phyloP scores from a whole-genome alignment of 2,888 invertebrate species.

The Limnephilus auricula region DNA sequence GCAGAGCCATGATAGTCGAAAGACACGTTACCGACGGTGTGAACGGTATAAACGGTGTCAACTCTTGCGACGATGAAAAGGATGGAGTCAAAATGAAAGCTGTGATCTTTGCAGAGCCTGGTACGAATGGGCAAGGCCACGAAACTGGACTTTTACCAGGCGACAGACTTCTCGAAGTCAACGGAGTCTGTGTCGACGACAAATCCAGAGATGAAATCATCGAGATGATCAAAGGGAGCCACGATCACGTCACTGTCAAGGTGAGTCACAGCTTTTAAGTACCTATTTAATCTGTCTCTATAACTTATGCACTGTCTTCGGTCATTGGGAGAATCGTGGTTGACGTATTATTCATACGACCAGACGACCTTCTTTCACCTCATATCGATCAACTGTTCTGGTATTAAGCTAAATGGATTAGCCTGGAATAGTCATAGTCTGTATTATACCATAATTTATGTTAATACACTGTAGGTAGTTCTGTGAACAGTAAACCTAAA shows the following conservation, averaged over 20 bases:
- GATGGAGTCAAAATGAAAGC: slow-evolving; percentile 79
- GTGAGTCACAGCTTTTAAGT: slow-evolving; percentile 75
- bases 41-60: slow-evolving; percentile 72
- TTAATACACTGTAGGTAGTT: background rate
- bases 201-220: slow-evolving; percentile 94
- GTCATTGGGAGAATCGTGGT: background rate
- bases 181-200: slow-evolving; percentile 90
- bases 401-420: background rate
- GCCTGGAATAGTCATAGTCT: background rate
- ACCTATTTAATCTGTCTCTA: slow-evolving; percentile 6
- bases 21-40: slow-evolving; percentile 72
- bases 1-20: slow-evolving; percentile 91
- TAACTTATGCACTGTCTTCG: background rate
- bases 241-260: slow-evolving; percentile 90
- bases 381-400: background rate
- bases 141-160: slow-evolving; percentile 95
- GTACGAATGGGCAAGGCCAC: slow-evolving; percentile 81
- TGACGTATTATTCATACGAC: background rate
- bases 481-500: too few species aligned
- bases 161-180: slow-evolving; percentile 94
- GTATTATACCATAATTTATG: background rate
- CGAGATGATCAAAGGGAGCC: slow-evolving; percentile 92
- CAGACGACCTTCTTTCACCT: slow-evolving; percentile 2
- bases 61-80: slow-evolving; percentile 70
- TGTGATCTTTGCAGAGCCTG: slow-evolving; percentile 94